A percentile compares a stretch with the other conserved stretches of the same genome.
Evolutionary conservation across 2,797 vertebrate species (phyloP).

Genomic region (Diplodus sargus): DNA sequence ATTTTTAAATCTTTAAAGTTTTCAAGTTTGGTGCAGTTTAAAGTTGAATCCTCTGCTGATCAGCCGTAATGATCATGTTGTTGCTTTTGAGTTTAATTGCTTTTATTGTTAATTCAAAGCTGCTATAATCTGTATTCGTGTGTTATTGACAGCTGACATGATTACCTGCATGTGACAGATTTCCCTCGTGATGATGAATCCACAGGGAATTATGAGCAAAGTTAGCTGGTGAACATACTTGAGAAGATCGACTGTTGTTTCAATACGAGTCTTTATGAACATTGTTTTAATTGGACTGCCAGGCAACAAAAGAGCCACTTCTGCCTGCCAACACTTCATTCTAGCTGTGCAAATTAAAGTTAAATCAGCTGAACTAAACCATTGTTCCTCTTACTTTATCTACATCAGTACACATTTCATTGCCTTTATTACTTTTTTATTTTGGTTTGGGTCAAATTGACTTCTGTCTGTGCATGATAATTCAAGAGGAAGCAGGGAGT

Average conservation of each 20-base stretch:
- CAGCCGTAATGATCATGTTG: neutral
- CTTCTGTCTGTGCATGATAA: neutral
- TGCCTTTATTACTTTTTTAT: neutral
- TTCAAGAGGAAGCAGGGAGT: neutral
- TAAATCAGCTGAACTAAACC: neutral
- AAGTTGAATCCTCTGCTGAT: too few species aligned
- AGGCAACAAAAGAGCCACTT: neutral
- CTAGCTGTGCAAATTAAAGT: neutral
- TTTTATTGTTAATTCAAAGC: neutral
- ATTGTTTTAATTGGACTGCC: neutral
- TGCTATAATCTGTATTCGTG: too few species aligned
- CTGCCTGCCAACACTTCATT: neutral
- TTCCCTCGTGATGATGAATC: neutral
- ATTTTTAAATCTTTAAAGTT: too few species aligned
- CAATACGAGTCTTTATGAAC: neutral
- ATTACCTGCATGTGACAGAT: neutral
- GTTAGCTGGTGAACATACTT: neutral
- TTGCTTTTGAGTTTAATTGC: neutral
- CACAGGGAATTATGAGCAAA: neutral
- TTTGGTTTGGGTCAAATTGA: neutral
- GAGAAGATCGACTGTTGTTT: neutral
- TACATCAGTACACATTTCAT: neutral
- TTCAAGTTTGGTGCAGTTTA: too few species aligned
- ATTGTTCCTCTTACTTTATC: neutral
- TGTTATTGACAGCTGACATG: neutral